Conservation (phyloP, 2,113 vertebrate species). For the Ceyx melanurus region DNA sequence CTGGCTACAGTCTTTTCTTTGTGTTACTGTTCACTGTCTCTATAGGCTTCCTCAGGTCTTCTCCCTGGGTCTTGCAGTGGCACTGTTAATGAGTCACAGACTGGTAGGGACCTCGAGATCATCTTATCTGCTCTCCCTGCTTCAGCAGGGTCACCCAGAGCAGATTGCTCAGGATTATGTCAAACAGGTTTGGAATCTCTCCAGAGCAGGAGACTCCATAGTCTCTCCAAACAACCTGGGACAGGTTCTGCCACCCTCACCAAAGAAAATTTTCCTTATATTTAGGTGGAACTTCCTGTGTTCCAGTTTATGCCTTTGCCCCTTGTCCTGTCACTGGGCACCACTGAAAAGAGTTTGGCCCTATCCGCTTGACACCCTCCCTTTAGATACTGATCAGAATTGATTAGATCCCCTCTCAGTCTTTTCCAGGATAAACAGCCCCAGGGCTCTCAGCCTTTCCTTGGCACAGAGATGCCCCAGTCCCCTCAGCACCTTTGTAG, state of each 20-base stretch:
- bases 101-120: too few relatives aligned
- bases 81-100: background rate
- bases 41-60: fast-evolving
- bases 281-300: background rate
- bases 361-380: too few relatives aligned
- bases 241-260: background rate
- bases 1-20: background rate
- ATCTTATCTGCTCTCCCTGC: too few relatives aligned
- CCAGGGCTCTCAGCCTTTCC: background rate
- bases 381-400: background rate
- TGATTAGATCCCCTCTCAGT: background rate
- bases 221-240: background rate
- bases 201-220: background rate
- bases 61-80: background rate
- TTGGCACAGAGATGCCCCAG: background rate
- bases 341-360: background rate
- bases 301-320: background rate
- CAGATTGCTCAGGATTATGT: too few relatives aligned
- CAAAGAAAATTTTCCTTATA: background rate
- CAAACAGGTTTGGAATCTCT: background rate
- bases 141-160: too few relatives aligned
- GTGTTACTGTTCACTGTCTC: background rate
- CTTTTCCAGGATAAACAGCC: background rate
- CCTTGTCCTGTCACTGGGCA: background rate
- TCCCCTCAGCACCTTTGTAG: background rate